Evolutionary conservation across 2,888 invertebrate genomes (phyloP).

Genomic region (Caradrina kadenii): DNA sequence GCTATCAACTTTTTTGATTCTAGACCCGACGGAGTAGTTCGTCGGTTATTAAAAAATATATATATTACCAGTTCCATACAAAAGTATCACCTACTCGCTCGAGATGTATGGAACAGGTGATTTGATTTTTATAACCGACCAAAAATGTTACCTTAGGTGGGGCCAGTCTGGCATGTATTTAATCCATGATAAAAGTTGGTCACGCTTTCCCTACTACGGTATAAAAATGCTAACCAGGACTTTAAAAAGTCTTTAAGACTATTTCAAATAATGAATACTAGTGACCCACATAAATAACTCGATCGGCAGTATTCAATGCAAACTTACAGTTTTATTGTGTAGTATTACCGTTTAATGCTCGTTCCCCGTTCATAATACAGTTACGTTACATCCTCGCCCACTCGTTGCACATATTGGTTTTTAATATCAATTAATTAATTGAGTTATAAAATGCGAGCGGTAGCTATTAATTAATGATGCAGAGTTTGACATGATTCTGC

Average conservation of each 20-base stretch:
- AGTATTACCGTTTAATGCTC: constrained; percentile 29
- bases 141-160: too few species aligned
- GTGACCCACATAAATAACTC: constrained; percentile 4
- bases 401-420: constrained; percentile 26
- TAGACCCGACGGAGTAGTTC: too few species aligned
- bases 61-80: too few species aligned
- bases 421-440: constrained; percentile 34
- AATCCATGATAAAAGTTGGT: too few species aligned
- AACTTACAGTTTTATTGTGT: constrained; percentile 32
- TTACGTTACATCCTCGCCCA: constrained; percentile 32
- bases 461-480: constrained; percentile 18
- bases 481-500: constrained; percentile 1
- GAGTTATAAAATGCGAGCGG: constrained; percentile 29
- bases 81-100: too few species aligned
- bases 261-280: neutral
- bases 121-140: too few species aligned
- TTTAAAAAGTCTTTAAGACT: neutral
- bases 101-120: too few species aligned
- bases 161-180: too few species aligned
- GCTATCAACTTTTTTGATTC: too few species aligned
- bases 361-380: constrained; percentile 42
- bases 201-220: too few species aligned
- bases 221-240: too few species aligned
- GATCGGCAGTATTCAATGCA: constrained; percentile 8
- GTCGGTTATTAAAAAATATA: too few species aligned